Base-by-base conservation (phyloP, 2,113 vertebrate species). In the Boulengeromyrus knoepffleri region DNA sequence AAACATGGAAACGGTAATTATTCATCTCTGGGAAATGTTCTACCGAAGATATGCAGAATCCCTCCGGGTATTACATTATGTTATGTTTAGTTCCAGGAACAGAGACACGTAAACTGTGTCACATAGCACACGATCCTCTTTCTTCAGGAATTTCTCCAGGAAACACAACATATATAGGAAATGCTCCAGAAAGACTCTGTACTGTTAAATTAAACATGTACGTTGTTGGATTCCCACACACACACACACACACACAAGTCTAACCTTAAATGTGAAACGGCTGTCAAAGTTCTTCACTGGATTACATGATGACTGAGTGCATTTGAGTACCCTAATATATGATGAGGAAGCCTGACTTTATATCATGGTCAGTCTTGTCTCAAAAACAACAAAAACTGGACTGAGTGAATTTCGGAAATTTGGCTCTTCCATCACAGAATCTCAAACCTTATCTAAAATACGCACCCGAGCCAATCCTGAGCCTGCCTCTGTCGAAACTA, bases 1-100 rank as follows among this genome's bases (percentile, higher is more conserved):
- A 87, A 87, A 87, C 36, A 52, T 87, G 85, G 85, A 87, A 87
- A 56, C 27, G 31, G 36, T 53, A 53, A 36, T 87, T 36, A 36
- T 36, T 87, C 27, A 56, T 87, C 85, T 87, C 85, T 87, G 85
- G 85, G 85, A 87, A 87, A 85, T 47, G 83, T 85, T 47, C 83
- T 85, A 47, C 7, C 1, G 42, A 46, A 53, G 47, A 87, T 39
- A 56, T 10, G n/a, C 85, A 19, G 85, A 87, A 87, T 42, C 15
- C 85, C 85, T 19, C 85, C 0, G 27, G n/a, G 85, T 1, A 87
- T 56, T 87, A 87, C 24, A 7, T 13, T 36, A 53, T 87, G 50
- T 53, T 36, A 52, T n/a, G n/a, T 53, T 56, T 53, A 8, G 50
- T 87, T 87, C 50, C 50, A 31, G 85, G 50, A 53, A 87, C n/a